A percentile compares a stretch with the other conserved stretches of the same genome.
phyloP scores from a whole-genome alignment of 2,113 vertebrate species.

The Rynchops niger region DNA sequence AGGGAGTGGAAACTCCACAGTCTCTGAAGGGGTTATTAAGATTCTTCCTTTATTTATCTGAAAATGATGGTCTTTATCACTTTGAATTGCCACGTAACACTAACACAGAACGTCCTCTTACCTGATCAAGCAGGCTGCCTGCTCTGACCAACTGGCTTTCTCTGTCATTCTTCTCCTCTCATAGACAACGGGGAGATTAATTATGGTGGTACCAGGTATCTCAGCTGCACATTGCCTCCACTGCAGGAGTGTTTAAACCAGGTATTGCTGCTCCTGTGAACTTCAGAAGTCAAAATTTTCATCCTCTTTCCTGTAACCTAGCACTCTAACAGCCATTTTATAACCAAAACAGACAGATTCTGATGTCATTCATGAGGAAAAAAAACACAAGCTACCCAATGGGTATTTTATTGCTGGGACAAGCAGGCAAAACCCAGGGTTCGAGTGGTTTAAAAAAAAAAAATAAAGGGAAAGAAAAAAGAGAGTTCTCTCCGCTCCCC shows the following conservation, averaged over 20 bases:
- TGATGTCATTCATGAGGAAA: not conserved
- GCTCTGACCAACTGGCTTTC: not conserved
- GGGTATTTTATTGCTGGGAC: not conserved
- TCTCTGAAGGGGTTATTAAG: not conserved
- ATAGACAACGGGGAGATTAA: not conserved
- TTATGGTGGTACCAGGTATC: not conserved
- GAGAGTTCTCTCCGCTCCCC: not conserved
- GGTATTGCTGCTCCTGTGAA: not conserved
- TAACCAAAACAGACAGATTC: not conserved
- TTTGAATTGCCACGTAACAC: not conserved
- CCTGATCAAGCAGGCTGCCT: not conserved
- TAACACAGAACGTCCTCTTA: not conserved
- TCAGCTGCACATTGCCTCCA: not conserved
- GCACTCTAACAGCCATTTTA: not conserved
- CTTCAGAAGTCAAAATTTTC: not conserved
- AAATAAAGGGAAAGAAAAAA: no score
- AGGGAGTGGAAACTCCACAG: no score
- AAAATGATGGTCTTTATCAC: accelerated
- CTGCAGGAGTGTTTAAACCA: not conserved
- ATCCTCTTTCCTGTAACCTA: not conserved
- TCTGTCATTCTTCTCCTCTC: not conserved
- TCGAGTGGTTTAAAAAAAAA: not conserved
- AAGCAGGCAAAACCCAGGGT: not conserved
- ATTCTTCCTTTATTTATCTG: not conserved
- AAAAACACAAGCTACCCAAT: no score